Percentiles rank a stretch among this genome's conserved stretches.
These are phyloP conservation scores for Phylloscopus collybita DNA, from an alignment of 2,797 vertebrate species.

Conservation along the genomic window DNA sequence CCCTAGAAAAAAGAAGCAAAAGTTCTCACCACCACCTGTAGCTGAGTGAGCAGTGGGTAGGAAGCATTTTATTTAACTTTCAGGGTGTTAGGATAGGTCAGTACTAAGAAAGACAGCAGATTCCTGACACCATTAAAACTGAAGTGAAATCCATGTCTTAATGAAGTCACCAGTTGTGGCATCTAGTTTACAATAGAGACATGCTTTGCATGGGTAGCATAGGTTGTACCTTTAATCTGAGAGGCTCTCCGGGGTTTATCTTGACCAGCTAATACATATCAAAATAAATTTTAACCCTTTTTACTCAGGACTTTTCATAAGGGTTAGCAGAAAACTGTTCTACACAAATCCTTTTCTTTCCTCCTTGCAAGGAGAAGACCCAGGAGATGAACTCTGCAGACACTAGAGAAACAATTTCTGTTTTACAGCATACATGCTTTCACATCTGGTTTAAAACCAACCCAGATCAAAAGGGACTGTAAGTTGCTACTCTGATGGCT, in stretches of 20 bases:
- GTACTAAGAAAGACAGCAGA: not conserved
- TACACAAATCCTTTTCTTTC: conserved; percentile 43
- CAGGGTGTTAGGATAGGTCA: not conserved
- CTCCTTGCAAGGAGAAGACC: conserved; percentile 28
- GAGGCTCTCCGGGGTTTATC: not conserved
- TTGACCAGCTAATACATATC: conserved; percentile 29
- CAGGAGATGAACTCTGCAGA: conserved; percentile 58
- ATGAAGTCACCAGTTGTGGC: not conserved
- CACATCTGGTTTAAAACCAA: conserved; percentile 61
- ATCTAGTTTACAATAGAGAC: not conserved
- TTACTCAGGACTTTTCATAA: conserved; percentile 16
- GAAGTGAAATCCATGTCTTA: not conserved
- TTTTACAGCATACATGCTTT: conserved; percentile 28
- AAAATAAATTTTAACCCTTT: conserved; percentile 55
- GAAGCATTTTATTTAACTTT: not conserved
- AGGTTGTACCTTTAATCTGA: not conserved
- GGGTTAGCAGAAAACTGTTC: conserved; percentile 36
- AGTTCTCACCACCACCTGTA: not conserved
- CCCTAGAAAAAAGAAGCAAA: not conserved
- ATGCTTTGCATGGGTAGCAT: not conserved
- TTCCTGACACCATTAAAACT: not conserved
- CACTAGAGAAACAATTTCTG: conserved; percentile 45
- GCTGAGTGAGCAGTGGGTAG: not conserved
- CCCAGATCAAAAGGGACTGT: conserved; percentile 32
- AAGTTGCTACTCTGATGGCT: conserved; percentile 8